Base-by-base conservation (phyloP, 2,888 invertebrate genomes). In the Machimus atricapillus region DNA sequence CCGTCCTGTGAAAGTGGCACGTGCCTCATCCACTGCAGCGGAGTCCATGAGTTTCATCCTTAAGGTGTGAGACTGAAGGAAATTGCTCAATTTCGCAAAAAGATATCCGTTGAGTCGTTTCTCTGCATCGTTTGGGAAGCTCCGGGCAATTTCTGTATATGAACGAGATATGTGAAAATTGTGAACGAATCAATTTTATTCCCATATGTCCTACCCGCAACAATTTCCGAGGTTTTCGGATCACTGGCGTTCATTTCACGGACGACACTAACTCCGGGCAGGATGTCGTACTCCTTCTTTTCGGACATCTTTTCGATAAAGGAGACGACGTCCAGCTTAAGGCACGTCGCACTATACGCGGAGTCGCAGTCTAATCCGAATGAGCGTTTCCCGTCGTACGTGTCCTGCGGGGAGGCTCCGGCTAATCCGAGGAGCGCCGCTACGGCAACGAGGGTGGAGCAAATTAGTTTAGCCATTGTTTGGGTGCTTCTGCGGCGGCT, bases 251-350 rank as follows among this genome's bases (percentile, higher is more conserved):
- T 94, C 34, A 93, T 92, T 90, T 96, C 96, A 88, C 95, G 95
- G 58, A 96, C 95, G 31, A 97, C 94, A 89, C 95, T 95, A 1
- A 97, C 94, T 88, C 97, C 97, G 0, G 97, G 96, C 9, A 96
- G 90, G 14, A 97, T 94, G 88, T 94, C 94, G 6, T 96, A 94
- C 91, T 96, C 95, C 89, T 90, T 89, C 89, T 95, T 94, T 90
- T 96, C 95, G 89, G 95, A 95, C 46, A 97, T 90, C 79, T 95
- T 95, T 90, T 97, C 97, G 88, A 97, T 93, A 90, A 97, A 95
- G 5, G 96, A 95, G 1, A 96, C 94, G 77, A 96, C 94, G 90
- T 97, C 96, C 88, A 97, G 93, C 91, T 97, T 97, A 58, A 97
- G 92, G 90, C 97, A 97, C 90, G 96, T 96, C 34, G 95, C 93